These are phyloP conservation scores for Chymomyza costata DNA, from an alignment of 1,140 invertebrate species.

Conservation along the genomic window DNA sequence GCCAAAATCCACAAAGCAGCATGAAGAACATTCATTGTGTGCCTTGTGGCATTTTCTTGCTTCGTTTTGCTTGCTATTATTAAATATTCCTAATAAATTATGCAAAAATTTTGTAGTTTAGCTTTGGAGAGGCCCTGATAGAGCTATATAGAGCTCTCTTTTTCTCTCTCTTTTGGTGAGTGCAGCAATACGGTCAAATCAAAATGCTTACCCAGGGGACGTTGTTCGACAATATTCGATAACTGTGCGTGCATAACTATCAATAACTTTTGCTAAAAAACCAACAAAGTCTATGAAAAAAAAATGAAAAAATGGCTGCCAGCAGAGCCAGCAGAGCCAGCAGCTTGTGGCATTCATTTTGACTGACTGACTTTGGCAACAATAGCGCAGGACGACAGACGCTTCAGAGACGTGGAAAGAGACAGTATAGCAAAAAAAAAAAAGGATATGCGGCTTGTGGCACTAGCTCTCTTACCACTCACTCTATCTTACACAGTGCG, in stretches of 20 bases:
- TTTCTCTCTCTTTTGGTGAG: too few relatives aligned
- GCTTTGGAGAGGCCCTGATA: slow-evolving; percentile 10
- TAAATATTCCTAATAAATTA: slow-evolving; percentile 72
- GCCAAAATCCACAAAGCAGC: too few relatives aligned
- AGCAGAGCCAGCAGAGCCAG: too few relatives aligned
- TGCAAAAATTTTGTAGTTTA: slow-evolving; percentile 66
- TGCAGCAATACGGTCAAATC: slow-evolving; percentile 55
- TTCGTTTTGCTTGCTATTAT: slow-evolving; percentile 22
- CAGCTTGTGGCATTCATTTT: slow-evolving; percentile 18
- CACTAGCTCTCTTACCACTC: not conserved
- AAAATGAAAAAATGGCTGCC: slow-evolving; percentile 23
- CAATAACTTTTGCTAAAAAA: slow-evolving; percentile 56
- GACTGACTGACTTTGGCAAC: slow-evolving; percentile 1
- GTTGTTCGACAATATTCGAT: not conserved
- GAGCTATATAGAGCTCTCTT: slow-evolving; percentile 19
- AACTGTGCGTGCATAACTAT: slow-evolving; percentile 56
- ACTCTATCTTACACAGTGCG: not conserved
- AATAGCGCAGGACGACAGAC: too few relatives aligned
- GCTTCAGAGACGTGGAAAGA: too few relatives aligned
- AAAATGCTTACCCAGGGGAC: slow-evolving; percentile 31
- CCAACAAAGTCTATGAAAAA: slow-evolving; percentile 19
- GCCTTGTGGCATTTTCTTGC: slow-evolving; percentile 58
- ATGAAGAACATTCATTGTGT: slow-evolving; percentile 47
- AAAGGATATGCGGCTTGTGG: slow-evolving; percentile 45
- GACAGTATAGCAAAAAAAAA: slow-evolving; percentile 22